Evolutionary conservation across 2,888 invertebrate species (phyloP).

Genomic region (Anarsia innoxiella): DNA sequence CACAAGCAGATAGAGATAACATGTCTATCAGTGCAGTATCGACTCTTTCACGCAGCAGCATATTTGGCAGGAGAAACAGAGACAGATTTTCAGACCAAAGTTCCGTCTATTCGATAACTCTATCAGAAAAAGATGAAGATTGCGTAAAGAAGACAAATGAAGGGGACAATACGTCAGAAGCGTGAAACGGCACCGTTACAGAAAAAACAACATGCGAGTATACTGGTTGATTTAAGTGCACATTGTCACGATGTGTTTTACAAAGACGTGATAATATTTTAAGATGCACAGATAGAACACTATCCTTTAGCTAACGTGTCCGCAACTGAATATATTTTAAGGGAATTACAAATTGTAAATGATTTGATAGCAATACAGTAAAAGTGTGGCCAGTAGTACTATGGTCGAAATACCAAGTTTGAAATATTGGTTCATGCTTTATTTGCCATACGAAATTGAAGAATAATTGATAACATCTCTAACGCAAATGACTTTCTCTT

Average conservation of each 20-base stretch:
- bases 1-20: conserved; percentile 68
- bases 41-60: conserved; percentile 52
- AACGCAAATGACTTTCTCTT: neutral
- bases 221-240: conserved; percentile 27
- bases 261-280: conserved; percentile 11
- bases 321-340: conserved; percentile 5
- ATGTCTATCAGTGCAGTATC: conserved; percentile 62
- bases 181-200: conserved; percentile 38
- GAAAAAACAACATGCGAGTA: too few relatives aligned
- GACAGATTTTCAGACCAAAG: conserved; percentile 63
- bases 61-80: conserved; percentile 55
- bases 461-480: conserved; percentile 1
- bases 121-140: conserved; percentile 64
- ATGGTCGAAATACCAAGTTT: too few relatives aligned
- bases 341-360: neutral
- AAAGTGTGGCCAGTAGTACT: conserved; percentile 13
- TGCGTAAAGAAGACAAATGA: conserved; percentile 46
- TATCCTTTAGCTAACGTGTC: conserved; percentile 1
- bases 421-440: conserved; percentile 3
- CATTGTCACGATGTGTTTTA: conserved; percentile 15
- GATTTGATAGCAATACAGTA: neutral
- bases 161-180: conserved; percentile 69
- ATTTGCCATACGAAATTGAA: conserved; percentile 13
- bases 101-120: conserved; percentile 64
- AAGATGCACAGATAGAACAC: conserved; percentile 9